Percentiles rank a stretch among this genome's conserved stretches.
Evolutionary conservation across 2,113 vertebrate genomes (phyloP).

Genomic region (Tetrax tetrax): DNA sequence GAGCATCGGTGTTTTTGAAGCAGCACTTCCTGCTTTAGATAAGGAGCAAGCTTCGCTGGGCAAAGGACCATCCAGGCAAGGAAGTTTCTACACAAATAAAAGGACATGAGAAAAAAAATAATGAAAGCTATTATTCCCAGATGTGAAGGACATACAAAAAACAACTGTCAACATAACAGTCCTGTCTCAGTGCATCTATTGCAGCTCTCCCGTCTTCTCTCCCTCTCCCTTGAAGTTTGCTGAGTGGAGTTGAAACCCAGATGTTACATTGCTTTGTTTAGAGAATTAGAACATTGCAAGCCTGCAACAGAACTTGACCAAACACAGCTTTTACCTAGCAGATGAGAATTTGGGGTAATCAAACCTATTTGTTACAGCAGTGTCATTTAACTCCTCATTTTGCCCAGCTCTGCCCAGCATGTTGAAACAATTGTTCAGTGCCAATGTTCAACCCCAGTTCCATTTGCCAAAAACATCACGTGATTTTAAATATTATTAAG

Average conservation of each 20-base stretch:
- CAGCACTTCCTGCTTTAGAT: background rate
- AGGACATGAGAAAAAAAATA: background rate
- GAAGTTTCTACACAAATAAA: slow-evolving; percentile 60
- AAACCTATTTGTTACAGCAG: background rate
- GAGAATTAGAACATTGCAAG: background rate
- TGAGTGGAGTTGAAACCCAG: background rate
- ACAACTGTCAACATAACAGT: background rate
- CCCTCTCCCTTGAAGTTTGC: background rate
- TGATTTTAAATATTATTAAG: background rate
- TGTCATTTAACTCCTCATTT: background rate
- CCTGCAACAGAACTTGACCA: background rate
- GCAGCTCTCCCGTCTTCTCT: background rate
- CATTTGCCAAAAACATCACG: fast-evolving
- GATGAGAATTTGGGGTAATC: background rate
- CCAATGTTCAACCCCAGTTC: fast-evolving
- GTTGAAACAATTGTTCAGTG: background rate
- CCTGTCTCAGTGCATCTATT: background rate
- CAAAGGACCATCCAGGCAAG: slow-evolving; percentile 43
- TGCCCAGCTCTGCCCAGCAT: background rate
- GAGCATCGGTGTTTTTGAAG: background rate
- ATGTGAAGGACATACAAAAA: background rate
- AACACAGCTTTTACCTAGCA: background rate
- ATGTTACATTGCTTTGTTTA: background rate
- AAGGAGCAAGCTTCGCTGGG: background rate
- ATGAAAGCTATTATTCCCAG: background rate